These are phyloP conservation scores for Seriola dumerili DNA, from an alignment of 2,113 vertebrate genomes.

Conservation along the genomic window DNA sequence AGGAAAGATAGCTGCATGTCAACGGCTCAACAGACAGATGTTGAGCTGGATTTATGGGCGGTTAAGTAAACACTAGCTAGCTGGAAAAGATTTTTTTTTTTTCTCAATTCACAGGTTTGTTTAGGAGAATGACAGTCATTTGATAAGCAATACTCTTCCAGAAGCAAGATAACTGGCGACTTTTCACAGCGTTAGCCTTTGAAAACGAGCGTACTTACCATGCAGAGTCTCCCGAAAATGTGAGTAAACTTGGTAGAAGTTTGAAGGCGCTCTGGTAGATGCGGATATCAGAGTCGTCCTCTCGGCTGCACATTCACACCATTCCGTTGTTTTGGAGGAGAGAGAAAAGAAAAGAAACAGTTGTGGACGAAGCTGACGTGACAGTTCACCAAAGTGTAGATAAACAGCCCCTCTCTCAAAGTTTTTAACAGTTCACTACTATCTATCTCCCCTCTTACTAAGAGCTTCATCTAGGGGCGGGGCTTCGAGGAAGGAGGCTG, in stretches of 20 bases:
- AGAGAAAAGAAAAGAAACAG: background rate
- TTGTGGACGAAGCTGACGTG: background rate
- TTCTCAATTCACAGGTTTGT: background rate
- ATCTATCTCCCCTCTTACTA: constrained; percentile 53
- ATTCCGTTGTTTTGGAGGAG: background rate
- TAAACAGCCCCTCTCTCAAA: constrained; percentile 32
- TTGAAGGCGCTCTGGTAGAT: constrained; percentile 46
- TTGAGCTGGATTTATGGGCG: constrained; percentile 35
- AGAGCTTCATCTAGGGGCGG: constrained; percentile 72
- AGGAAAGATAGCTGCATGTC: constrained; percentile 24
- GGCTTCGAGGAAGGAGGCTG: constrained; percentile 61
- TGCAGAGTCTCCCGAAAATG: constrained; percentile 57
- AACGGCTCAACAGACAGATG: constrained; percentile 53
- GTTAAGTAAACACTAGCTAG: background rate
- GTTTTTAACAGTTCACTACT: constrained; percentile 64
- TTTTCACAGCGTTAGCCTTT: background rate
- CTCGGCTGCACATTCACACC: constrained; percentile 17
- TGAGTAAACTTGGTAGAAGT: constrained; percentile 45
- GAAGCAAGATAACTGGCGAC: background rate
- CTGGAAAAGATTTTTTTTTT: background rate
- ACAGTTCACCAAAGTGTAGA: background rate
- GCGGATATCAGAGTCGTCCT: constrained; percentile 38
- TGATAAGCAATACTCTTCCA: background rate
- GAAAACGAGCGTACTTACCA: constrained; percentile 69
- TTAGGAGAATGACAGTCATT: too few relatives aligned